Percentiles rank a stretch among this genome's conserved stretches.
Conservation (phyloP, 2,797 vertebrate species). For the Morelia viridis region DNA sequence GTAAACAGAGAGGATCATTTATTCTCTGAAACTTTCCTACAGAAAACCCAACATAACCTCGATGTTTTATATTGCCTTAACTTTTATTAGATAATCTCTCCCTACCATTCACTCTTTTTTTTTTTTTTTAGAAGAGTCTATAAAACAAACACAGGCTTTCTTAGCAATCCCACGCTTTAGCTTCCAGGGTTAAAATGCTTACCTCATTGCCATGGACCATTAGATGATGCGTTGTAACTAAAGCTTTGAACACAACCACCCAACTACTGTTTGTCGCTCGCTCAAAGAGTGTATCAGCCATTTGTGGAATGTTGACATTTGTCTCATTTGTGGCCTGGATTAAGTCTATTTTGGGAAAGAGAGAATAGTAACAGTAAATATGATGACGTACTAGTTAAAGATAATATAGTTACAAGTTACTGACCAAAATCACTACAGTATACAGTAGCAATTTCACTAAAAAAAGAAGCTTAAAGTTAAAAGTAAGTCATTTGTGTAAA, state of each 20-base stretch:
- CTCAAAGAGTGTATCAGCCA: slow-evolving; percentile 97
- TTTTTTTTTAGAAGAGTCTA: background rate
- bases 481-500: background rate
- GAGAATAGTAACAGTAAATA: background rate
- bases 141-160: background rate
- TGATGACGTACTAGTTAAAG: background rate
- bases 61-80: background rate
- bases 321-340: slow-evolving; percentile 97
- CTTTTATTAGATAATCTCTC: background rate
- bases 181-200: slow-evolving; percentile 43
- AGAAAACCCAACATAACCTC: background rate
- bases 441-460: background rate
- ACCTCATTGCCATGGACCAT: slow-evolving; percentile 99
- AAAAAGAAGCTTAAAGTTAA: background rate
- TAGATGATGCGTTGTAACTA: slow-evolving; percentile 96
- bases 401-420: background rate
- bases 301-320: slow-evolving; percentile 95
- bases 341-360: slow-evolving; percentile 78
- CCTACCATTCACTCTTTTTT: background rate
- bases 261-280: slow-evolving; percentile 96
- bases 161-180: background rate
- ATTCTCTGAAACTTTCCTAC: background rate
- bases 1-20: background rate
- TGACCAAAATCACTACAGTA: background rate
- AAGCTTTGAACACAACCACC: slow-evolving; percentile 98